These are phyloP conservation scores for Drosophila crucigera DNA, from an alignment of 2,888 invertebrate species.

Conservation along the genomic window DNA sequence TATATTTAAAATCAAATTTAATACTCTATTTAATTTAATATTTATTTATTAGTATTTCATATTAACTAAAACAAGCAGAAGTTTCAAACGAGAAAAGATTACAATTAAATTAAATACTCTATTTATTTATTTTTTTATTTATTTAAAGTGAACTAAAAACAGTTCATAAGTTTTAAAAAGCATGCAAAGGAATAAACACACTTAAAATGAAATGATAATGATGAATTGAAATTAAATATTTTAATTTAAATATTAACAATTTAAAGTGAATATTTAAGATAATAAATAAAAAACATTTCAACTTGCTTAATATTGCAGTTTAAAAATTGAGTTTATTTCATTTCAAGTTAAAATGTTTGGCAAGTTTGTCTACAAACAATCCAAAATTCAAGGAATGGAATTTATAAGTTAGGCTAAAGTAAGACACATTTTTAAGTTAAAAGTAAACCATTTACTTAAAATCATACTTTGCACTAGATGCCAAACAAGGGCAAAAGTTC, in stretches of 20 bases:
- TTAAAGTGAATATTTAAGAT: not conserved
- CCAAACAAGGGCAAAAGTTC: slow-evolving; percentile 13
- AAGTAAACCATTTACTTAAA: slow-evolving; percentile 22
- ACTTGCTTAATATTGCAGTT: not conserved
- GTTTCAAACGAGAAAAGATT: not conserved
- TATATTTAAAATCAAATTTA: not conserved
- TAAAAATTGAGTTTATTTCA: not conserved
- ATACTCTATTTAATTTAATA: not conserved
- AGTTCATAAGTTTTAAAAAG: not conserved
- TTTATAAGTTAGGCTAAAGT: not conserved
- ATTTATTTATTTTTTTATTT: not conserved
- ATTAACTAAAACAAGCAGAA: not conserved
- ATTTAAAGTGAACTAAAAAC: not conserved
- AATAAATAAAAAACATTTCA: not conserved
- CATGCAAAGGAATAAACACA: not conserved
- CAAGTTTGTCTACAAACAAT: not conserved
- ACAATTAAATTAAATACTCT: not conserved
- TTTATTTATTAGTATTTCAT: not conserved
- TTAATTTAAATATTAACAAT: too few species aligned
- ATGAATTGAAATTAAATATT: not conserved
- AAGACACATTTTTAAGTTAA: not conserved
- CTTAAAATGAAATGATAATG: not conserved
- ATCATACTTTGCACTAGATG: slow-evolving; percentile 27
- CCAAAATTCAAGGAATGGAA: not conserved
- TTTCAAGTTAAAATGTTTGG: not conserved